Evolutionary conservation across 2,888 invertebrate genomes (phyloP).

Genomic region (Xanthia togata): DNA sequence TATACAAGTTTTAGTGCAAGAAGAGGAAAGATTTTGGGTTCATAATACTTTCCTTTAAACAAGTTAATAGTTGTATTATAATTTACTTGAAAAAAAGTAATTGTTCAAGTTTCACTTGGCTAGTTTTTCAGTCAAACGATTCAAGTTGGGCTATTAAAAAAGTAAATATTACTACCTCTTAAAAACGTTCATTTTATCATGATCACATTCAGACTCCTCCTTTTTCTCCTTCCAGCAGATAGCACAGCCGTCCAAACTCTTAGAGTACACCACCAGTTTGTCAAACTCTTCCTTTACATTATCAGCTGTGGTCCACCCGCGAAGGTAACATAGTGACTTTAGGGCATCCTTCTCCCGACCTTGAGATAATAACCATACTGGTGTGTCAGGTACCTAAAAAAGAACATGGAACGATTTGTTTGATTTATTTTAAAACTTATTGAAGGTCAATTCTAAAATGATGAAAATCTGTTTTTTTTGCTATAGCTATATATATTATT

Average conservation of each 20-base stretch:
- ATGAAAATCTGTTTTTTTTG: neutral
- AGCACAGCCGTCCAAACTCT: constrained; percentile 79
- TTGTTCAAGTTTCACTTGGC: neutral
- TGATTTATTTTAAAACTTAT: neutral
- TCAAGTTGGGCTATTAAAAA: neutral
- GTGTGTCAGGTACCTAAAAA: constrained; percentile 89
- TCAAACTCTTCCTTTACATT: constrained; percentile 87
- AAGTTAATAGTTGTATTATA: neutral
- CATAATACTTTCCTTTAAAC: neutral
- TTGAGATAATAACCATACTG: constrained; percentile 89
- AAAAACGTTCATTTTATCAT: constrained; percentile 78
- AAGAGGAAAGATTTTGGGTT: neutral
- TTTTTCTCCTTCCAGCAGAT: constrained; percentile 77
- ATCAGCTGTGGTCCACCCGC: constrained; percentile 88
- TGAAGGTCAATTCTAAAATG: neutral
- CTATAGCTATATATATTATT: neutral
- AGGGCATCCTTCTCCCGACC: constrained; percentile 88
- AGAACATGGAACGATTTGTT: constrained; percentile 11
- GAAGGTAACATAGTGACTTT: constrained; percentile 88
- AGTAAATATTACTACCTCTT: constrained; percentile 71
- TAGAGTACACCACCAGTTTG: constrained; percentile 81
- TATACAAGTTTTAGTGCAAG: neutral
- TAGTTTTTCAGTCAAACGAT: neutral
- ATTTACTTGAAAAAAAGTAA: neutral
- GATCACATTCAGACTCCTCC: constrained; percentile 76